Conservation (phyloP, 2,113 vertebrate genomes). For the Typhlomys cinereus region DNA sequence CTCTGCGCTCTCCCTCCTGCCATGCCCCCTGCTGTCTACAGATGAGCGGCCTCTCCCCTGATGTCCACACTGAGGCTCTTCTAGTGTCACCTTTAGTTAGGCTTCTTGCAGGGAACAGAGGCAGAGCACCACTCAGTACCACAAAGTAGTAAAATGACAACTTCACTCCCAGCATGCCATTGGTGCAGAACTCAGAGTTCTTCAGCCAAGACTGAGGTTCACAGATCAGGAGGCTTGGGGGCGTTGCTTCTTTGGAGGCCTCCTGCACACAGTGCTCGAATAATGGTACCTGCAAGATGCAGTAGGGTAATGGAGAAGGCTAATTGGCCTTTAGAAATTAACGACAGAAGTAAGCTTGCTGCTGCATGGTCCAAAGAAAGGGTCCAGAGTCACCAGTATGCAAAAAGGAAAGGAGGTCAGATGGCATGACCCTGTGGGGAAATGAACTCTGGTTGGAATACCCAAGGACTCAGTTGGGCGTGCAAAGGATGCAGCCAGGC, state of each 20-base stretch:
- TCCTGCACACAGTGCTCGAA: accelerated
- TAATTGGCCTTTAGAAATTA: not conserved
- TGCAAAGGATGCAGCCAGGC: accelerated
- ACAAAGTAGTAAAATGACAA: not conserved
- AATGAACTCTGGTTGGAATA: not conserved
- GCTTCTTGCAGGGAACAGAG: not conserved
- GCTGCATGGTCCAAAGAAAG: not conserved
- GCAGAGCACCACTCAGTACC: not conserved
- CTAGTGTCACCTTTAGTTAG: not conserved
- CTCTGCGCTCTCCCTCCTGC: constrained; percentile 3
- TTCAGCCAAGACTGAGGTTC: not conserved
- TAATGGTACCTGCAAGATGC: not conserved
- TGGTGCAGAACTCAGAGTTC: too few species aligned
- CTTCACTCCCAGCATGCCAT: not conserved
- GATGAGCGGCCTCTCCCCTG: not conserved
- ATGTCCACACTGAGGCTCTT: not conserved
- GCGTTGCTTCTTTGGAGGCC: not conserved
- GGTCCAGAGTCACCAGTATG: not conserved
- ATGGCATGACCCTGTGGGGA: not conserved
- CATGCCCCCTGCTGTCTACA: not conserved
- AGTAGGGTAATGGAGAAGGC: not conserved
- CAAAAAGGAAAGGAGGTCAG: not conserved
- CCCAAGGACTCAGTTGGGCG: accelerated
- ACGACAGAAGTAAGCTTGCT: not conserved
- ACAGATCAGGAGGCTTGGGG: not conserved